Base-by-base conservation (phyloP, 2,888 invertebrate genomes). In the Dicyrtoma fusca region DNA sequence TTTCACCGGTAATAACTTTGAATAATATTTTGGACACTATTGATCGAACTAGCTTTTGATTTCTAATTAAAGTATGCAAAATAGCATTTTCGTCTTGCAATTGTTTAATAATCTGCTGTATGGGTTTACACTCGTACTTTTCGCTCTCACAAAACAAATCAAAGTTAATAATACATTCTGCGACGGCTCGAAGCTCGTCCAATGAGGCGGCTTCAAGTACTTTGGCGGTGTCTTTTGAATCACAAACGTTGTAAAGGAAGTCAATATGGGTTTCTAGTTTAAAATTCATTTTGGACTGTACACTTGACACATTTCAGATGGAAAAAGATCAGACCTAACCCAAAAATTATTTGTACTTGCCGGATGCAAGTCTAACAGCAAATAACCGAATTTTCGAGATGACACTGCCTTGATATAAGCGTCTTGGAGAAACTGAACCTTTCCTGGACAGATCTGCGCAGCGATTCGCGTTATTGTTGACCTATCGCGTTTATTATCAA, bases 371-470 rank as follows among this genome's bases (percentile, higher is more conserved):
- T 64, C 64, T 21, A 64, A 47, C 11, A 64, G 14, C 23, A 64
- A 49, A 23, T 64, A 64, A 1, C 21, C 47, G n/a, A 17, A 64
- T 23, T 21, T 14, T 57, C 26, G 21, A 1, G 11, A 8, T 11
- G 63, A 14, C 21, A 45, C 23, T 1, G 63, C 63, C 14, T 47
- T 45, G 3, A 21, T 14, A 44, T 57, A 68, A 26, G 68, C 68
- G 2, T 57, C 19, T 5, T 21, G 17, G 1, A 68, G n/a, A 44
- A 17, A 68, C 14, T 19, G 10, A 2, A 23, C 2, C 14, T 57
- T 21, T 17, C 68, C 68, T 13, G 68, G 68, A 17, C 34, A 68
- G 8, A 68, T 21, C 21, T 68, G 68, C 1, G 14, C 21, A 17
- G 53, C 53, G n/a, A 68, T 25, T 17, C 34, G 42, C 3, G 1